These are phyloP conservation scores for Patella caerulea DNA, from an alignment of 2,888 invertebrate genomes.

Conservation along the genomic window DNA sequence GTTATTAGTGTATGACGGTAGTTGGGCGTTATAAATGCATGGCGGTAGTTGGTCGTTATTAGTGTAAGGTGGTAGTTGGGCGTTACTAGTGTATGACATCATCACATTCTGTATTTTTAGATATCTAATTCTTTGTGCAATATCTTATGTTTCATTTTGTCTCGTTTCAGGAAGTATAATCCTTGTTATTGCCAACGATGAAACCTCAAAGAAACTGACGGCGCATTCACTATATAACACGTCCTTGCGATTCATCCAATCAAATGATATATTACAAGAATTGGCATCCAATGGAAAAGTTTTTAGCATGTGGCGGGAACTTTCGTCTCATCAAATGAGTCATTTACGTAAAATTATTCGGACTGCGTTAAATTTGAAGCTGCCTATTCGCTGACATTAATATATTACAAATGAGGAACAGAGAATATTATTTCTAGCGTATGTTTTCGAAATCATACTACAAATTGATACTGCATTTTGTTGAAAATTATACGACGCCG, in stretches of 20 bases:
- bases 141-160: not conserved
- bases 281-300: conserved; percentile 56
- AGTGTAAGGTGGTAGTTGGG: too few species aligned
- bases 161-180: conserved; percentile 49
- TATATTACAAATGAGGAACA: too few species aligned
- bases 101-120: too few species aligned
- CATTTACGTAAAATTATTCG: conserved; percentile 56
- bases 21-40: too few species aligned
- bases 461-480: too few species aligned
- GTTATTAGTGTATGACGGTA: too few species aligned
- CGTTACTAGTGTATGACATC: too few species aligned
- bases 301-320: conserved; percentile 60
- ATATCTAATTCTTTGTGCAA: not conserved
- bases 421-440: too few species aligned
- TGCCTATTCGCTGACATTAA: conserved; percentile 15
- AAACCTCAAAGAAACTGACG: conserved; percentile 56
- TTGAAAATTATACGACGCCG: too few species aligned
- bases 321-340: conserved; percentile 60
- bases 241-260: conserved; percentile 52
- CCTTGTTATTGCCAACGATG: conserved; percentile 58
- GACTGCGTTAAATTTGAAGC: conserved; percentile 44
- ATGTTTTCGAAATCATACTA: too few species aligned
- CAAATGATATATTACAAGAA: conserved; percentile 57
- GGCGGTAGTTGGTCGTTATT: too few species aligned
- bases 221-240: conserved; percentile 60